phyloP scores from a whole-genome alignment of 2,113 vertebrate genomes.

The Nycticebus coucang region DNA sequence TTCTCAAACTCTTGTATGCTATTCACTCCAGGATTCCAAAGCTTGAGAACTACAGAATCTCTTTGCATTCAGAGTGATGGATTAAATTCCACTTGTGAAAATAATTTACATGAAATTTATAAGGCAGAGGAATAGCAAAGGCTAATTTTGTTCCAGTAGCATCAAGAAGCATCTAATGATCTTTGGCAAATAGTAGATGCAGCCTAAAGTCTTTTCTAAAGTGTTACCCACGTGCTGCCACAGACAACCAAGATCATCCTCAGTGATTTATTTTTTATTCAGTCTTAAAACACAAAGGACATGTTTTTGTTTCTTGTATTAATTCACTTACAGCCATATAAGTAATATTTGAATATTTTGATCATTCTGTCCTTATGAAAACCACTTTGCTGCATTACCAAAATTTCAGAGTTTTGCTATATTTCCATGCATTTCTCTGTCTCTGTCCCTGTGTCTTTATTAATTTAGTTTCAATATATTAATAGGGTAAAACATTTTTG shows the following conservation, averaged over 20 bases:
- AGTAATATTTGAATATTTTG: no score
- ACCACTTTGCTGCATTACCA: no score
- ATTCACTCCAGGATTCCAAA: background rate
- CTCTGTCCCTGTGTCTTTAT: no score
- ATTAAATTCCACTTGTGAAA: background rate
- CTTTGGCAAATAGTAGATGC: background rate
- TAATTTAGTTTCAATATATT: no score
- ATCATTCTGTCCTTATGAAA: no score
- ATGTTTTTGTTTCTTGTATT: no score
- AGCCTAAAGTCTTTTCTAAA: background rate
- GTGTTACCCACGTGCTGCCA: background rate
- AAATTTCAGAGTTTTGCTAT: no score
- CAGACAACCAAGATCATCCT: background rate
- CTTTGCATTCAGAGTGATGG: background rate
- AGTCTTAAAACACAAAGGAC: no score
- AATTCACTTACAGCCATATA: no score
- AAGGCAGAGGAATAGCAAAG: background rate
- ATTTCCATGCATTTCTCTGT: no score
- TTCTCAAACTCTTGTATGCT: background rate
- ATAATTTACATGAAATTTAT: background rate
- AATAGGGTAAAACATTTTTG: no score
- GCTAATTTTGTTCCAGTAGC: background rate
- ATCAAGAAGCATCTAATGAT: background rate
- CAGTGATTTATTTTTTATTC: background rate
- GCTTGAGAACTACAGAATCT: background rate